Base-by-base conservation (phyloP, 2,797 vertebrate species). In the Peromyscus melanophrys region DNA sequence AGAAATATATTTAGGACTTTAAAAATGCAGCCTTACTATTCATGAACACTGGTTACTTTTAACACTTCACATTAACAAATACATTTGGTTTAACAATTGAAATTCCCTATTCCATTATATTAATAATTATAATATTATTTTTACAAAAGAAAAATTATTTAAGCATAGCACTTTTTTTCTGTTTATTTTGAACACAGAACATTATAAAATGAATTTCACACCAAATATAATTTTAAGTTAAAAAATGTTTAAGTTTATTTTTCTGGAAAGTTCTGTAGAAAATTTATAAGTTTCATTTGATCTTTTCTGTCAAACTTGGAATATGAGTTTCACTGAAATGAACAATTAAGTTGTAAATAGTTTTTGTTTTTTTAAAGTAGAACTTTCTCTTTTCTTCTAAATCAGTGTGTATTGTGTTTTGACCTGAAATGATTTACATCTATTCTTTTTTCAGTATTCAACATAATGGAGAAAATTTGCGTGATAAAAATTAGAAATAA, bases 251-350 rank as follows among this genome's bases (percentile, higher is more conserved):
- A 84, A 34, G 0, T 0, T 40, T 10, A 4, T 14, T 16, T 86
- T 85, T 92, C 67, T 86, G 10, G 6, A 94, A 91, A 82, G 34
- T 91, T 85, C 81, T 90, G 57, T 61, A 1, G 1, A 92, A 94
- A 12, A n/a, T 16, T 8, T 67, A 9, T 52, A 29, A 23, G 92
- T 97, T 89, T 46, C 10, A 91, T 23, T 16, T 46, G 43, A 11
- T 75, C 6, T 93, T 87, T 94, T 85, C 10, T 92, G 14, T 11
- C 1, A 90, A 95, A 93, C 8, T 3, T 37, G 27, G 46, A 86
- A 80, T 16, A 43, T 52, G 0, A 82, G 4, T 94, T 95, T 93
- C 75, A 78, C 4, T 76, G 23, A 95, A 89, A 91, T 83, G 75
- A 71, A 77, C 3, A 75, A 29, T 65, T 82, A 95, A 78, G 0